Evolutionary conservation across 2,113 vertebrate genomes (phyloP).

Genomic region (Elaphurus davidianus): DNA sequence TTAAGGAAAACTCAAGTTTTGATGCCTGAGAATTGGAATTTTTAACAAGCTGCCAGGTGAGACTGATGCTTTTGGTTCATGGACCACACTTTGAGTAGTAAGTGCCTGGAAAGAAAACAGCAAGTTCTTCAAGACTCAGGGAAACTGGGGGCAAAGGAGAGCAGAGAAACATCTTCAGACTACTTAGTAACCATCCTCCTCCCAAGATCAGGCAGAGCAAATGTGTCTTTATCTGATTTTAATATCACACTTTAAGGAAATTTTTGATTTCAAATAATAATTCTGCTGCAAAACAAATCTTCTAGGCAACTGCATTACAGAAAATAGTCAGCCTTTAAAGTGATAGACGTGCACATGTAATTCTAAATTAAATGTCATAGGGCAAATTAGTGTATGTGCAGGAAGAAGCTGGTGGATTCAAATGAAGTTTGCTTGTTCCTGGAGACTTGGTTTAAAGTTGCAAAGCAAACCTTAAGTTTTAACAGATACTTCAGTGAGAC

Average conservation of each 20-base stretch:
- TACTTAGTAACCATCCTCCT: background rate
- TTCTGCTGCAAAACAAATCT: slow-evolving; percentile 54
- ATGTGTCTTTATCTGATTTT: background rate
- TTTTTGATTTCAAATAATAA: slow-evolving; percentile 48
- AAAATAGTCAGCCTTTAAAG: slow-evolving; percentile 71
- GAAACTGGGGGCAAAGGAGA: background rate
- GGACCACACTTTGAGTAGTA: background rate
- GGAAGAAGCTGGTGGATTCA: slow-evolving; percentile 23
- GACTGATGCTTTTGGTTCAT: background rate
- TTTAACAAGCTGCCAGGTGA: background rate
- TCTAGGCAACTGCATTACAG: slow-evolving; percentile 42
- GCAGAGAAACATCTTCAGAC: background rate
- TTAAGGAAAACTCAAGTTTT: background rate
- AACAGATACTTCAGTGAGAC: background rate
- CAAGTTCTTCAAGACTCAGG: background rate
- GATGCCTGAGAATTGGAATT: background rate
- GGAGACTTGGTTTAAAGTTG: background rate
- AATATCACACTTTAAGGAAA: background rate
- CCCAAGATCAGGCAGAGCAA: background rate
- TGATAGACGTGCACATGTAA: slow-evolving; percentile 64
- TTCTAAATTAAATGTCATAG: slow-evolving; percentile 68
- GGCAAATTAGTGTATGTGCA: slow-evolving; percentile 49
- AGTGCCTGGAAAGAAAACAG: background rate
- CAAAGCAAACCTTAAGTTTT: background rate
- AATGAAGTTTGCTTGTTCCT: background rate